phyloP scores from a whole-genome alignment of 1,140 invertebrate species.

The Macrobrachium rosenbergii region DNA sequence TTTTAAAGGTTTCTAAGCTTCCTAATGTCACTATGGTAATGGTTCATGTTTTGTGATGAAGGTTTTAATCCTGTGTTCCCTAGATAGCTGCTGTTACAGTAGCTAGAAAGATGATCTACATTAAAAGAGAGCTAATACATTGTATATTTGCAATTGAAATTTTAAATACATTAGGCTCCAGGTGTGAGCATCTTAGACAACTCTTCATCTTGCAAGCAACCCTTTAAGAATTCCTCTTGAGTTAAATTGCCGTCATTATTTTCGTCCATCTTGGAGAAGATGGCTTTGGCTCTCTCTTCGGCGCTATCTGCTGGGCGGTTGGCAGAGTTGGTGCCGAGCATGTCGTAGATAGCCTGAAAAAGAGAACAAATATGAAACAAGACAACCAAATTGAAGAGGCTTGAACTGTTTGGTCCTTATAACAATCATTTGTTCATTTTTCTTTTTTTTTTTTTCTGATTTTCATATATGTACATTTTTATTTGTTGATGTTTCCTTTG shows the following conservation, averaged over 20 bases:
- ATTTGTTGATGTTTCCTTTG: no score
- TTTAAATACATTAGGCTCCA: conserved; percentile 56
- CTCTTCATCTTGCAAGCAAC: conserved; percentile 97
- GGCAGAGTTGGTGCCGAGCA: conserved; percentile 95
- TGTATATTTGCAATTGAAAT: no score
- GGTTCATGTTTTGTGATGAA: conserved; percentile 15
- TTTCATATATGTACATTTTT: no score
- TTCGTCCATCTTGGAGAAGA: conserved; percentile 99
- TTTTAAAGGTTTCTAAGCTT: no score
- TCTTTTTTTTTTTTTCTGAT: no score
- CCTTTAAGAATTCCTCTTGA: conserved; percentile 98
- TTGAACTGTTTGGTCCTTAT: no score
- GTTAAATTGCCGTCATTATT: conserved; percentile 98
- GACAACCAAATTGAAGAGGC: no score
- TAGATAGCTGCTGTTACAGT: conserved; percentile 29
- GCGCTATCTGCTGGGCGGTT: conserved; percentile 92
- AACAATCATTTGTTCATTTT: no score
- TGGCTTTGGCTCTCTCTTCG: conserved; percentile 96
- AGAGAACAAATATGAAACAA: background rate
- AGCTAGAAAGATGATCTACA: conserved; percentile 31
- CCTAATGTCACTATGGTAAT: no score
- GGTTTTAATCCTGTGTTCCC: conserved; percentile 29
- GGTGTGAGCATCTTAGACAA: conserved; percentile 95
- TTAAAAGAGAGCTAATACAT: background rate
- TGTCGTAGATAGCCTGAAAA: conserved; percentile 70